A percentile compares a stretch with the other conserved stretches of the same genome.
These are phyloP conservation scores for Stylophora pistillata DNA, from an alignment of 64 coral and sea anemone genomes.

Conservation along the genomic window DNA sequence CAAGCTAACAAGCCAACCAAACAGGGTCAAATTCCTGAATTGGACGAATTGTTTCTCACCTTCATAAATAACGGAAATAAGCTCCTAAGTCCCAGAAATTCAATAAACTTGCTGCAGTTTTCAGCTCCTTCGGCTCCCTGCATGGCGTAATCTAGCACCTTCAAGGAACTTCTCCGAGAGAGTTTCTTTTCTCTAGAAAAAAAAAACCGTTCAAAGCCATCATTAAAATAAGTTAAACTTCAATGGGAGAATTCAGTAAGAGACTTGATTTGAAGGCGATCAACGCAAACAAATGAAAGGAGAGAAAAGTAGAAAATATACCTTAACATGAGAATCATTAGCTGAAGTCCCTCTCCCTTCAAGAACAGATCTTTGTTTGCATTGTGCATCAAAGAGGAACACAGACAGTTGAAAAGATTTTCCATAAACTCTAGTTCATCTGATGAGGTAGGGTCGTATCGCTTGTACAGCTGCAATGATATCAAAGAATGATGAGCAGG, in stretches of 20 bases:
- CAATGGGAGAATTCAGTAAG: neutral
- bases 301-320: conserved; percentile 7
- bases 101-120: conserved; percentile 94
- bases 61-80: conserved; percentile 98
- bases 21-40: neutral
- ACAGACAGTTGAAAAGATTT: conserved; percentile 97
- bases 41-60: conserved; percentile 35
- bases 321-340: conserved; percentile 99
- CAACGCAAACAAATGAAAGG: neutral
- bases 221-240: neutral
- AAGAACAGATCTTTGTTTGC: conserved; percentile 92
- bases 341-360: conserved; percentile 89
- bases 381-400: conserved; percentile 87
- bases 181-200: conserved; percentile 91
- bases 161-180: conserved; percentile 88
- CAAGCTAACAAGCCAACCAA: too few species aligned
- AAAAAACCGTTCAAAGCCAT: neutral
- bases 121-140: conserved; percentile 87
- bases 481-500: neutral
- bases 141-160: conserved; percentile 97
- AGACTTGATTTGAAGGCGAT: neutral
- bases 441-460: conserved; percentile 84
- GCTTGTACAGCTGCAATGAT: conserved; percentile 80
- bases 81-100: conserved; percentile 93
- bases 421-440: conserved; percentile 99